Percentiles rank a stretch among this genome's conserved stretches.
Evolutionary conservation across 2,888 invertebrate genomes (phyloP).

Genomic region (Tiliacea aurago): DNA sequence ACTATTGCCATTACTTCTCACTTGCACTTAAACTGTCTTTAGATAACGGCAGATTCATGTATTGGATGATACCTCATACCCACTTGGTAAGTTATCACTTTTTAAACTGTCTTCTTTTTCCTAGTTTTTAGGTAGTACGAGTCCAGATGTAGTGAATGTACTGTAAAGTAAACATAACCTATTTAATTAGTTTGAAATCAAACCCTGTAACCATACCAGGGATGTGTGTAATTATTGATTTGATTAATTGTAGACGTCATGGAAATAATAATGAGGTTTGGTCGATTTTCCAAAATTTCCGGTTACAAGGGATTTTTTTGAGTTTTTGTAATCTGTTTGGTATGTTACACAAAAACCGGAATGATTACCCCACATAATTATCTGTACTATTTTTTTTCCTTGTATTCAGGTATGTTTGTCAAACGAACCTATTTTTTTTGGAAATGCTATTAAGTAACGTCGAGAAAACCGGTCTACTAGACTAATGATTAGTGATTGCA

Average conservation of each 20-base stretch:
- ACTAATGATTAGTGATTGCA: slow-evolving; percentile 5
- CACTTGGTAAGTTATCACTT: slow-evolving; percentile 63
- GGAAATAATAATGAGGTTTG: neutral
- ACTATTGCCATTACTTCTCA: slow-evolving; percentile 63
- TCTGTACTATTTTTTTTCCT: slow-evolving; percentile 18
- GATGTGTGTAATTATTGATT: neutral
- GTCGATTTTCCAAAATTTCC: neutral
- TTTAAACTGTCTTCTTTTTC: neutral
- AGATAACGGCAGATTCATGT: slow-evolving; percentile 44
- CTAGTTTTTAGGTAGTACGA: slow-evolving; percentile 25
- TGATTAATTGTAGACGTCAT: neutral
- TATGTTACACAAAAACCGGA: neutral
- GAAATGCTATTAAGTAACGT: neutral
- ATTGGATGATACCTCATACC: slow-evolving; percentile 18
- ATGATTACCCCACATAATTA: neutral
- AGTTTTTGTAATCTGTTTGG: neutral
- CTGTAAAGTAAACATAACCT: slow-evolving; percentile 6
- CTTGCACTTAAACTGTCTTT: slow-evolving; percentile 63
- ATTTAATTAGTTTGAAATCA: neutral
- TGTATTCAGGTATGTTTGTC: neutral
- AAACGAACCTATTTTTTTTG: neutral
- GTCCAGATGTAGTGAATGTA: slow-evolving; percentile 13
- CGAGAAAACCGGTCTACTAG: neutral
- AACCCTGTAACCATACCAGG: neutral
- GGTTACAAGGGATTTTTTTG: neutral